Evolutionary conservation across 2,888 invertebrate species (phyloP).

Genomic region (Agapostemon virescens): DNA sequence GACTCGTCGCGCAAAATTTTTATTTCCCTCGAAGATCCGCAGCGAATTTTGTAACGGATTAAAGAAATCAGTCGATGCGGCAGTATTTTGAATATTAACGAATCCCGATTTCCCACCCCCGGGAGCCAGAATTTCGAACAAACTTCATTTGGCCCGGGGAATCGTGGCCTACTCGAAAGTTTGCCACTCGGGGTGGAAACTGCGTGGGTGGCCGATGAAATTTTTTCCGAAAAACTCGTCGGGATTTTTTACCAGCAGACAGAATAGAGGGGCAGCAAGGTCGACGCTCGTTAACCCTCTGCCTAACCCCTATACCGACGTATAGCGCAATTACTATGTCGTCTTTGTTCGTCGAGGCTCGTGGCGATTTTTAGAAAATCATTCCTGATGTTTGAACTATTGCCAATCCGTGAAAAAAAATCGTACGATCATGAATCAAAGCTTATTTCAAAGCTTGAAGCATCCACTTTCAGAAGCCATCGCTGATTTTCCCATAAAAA

Average conservation of each 20-base stretch:
- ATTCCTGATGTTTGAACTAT: no score
- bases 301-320: not conserved
- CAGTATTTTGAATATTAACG: not conserved
- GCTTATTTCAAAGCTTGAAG: no score
- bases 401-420: no score
- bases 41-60: not conserved
- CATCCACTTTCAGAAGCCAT: no score
- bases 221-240: constrained; percentile 3
- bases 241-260: not conserved
- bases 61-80: not conserved
- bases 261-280: not conserved
- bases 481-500: no score
- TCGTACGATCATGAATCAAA: no score
- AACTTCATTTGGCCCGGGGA: not conserved
- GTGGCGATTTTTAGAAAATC: not conserved
- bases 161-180: not conserved
- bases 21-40: no score
- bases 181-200: constrained; percentile 5
- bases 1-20: no score
- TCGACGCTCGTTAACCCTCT: not conserved
- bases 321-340: not conserved
- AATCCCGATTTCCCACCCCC: not conserved
- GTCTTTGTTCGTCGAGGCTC: not conserved
- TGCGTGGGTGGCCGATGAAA: not conserved
- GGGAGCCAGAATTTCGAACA: constrained; percentile 2